Base-by-base conservation (phyloP, 1,140 invertebrate genomes). In the Aphaenogaster ashmeadi region DNA sequence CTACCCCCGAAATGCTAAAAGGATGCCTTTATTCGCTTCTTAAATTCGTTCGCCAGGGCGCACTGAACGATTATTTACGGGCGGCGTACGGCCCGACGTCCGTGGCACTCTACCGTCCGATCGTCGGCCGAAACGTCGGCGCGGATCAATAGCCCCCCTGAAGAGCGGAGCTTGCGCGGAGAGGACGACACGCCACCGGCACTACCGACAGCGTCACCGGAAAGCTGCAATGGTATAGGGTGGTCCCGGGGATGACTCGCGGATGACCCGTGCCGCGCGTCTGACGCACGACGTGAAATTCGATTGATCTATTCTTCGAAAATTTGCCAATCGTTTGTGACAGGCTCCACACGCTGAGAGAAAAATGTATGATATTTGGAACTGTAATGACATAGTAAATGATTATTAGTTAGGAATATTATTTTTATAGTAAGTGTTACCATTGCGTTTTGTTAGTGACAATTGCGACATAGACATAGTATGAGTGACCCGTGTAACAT, bases 41-140 rank as follows among this genome's bases (percentile, higher is more conserved):
- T 60, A 79, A 67, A 87, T 64, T 64, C 38, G 58, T 83, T 84
- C 38, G 80, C 58, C 75, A 90, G 89, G 72, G 41, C 77, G 84
- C 87, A 64, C 89, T 69, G 56, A 56, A 88, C 77, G 89, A 91
- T 90, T 94, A 94, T 94, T 93, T 94, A 93, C 92, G 88, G 80
- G 67, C 80, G 64, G 88, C 88, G 92, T 92, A 88, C 86, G 86
- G 89, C 84, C 85, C 87, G 78, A 72, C 21, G 78, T 88, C 54
- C 52, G 77, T 88, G 87, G 83, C 80, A 87, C 87, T 87, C 89
- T 60, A 78, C 74, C 79, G 75, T 56, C 21, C 86, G 78, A 87
- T 71, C 89, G 86, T 88, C 77, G 78, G 86, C n/a, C 86, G 89
- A 90, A 85, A 90, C 78, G 81, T 41, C 64, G 38, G 52, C 36